Evolutionary conservation across 2,797 vertebrate genomes (phyloP).

Genomic region (Crenuchus spilurus): DNA sequence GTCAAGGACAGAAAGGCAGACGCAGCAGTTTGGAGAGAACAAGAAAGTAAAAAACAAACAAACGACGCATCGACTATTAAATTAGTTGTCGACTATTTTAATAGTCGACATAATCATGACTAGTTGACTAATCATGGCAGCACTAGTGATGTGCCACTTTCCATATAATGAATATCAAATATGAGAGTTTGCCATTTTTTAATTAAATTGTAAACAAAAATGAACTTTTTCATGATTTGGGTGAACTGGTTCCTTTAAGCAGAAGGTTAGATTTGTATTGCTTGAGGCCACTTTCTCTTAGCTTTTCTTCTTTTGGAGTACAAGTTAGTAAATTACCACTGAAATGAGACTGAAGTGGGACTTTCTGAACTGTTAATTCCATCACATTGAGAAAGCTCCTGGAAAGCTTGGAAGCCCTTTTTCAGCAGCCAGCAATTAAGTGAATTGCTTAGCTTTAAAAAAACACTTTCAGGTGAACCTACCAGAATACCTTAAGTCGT

Average conservation of each 20-base stretch:
- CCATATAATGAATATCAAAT: no score
- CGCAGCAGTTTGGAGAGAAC: no score
- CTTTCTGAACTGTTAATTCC: constrained; percentile 11
- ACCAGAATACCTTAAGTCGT: constrained; percentile 20
- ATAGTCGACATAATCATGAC: no score
- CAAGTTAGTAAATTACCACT: constrained; percentile 6
- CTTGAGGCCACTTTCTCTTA: not conserved
- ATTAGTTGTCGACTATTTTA: no score
- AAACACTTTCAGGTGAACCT: constrained; percentile 28
- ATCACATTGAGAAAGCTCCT: constrained; percentile 10
- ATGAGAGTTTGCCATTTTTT: no score
- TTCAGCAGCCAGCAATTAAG: constrained; percentile 49
- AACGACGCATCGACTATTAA: no score
- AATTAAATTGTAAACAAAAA: no score
- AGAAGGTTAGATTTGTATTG: not conserved
- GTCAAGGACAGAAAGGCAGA: no score
- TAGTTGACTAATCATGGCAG: no score
- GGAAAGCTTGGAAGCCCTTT: constrained; percentile 33
- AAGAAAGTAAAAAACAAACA: no score
- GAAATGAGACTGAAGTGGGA: constrained; percentile 14
- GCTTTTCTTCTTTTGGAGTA: not conserved
- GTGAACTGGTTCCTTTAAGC: constrained; percentile 8
- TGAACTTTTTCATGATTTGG: no score
- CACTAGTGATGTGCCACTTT: no score
- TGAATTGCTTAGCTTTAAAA: constrained; percentile 50